Conservation (phyloP, 2,888 invertebrate genomes). For the Gastrophysa polygoni region DNA sequence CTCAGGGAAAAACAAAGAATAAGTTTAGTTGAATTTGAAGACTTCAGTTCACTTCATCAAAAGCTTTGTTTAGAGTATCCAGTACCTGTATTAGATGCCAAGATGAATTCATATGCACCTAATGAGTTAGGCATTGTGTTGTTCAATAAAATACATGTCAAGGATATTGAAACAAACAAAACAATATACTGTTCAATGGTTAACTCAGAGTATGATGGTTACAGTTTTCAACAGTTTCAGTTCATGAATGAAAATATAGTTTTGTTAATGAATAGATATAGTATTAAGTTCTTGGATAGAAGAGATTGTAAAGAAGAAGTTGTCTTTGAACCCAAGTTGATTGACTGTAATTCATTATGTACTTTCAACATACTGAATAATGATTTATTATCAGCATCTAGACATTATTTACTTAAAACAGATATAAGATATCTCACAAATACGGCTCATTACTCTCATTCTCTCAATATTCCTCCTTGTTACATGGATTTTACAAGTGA, state of each 20-base stretch:
- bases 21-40: conserved; percentile 21
- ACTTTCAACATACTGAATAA: conserved; percentile 32
- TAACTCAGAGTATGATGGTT: conserved; percentile 13
- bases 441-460: conserved; percentile 35
- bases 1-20: conserved; percentile 31
- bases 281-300: conserved; percentile 34
- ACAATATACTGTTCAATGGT: conserved; percentile 21
- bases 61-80: conserved; percentile 14
- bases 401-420: conserved; percentile 41
- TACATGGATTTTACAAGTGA: conserved; percentile 38
- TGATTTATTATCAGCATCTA: conserved; percentile 31
- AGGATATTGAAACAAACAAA: conserved; percentile 27
- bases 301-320: conserved; percentile 22
- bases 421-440: conserved; percentile 34
- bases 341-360: conserved; percentile 39
- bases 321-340: conserved; percentile 36
- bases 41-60: conserved; percentile 11
- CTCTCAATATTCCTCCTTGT: conserved; percentile 35
- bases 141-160: conserved; percentile 31
- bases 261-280: conserved; percentile 34
- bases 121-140: conserved; percentile 30
- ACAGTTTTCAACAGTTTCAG: conserved; percentile 36
- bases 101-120: conserved; percentile 27
- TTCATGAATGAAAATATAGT: conserved; percentile 33
- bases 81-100: conserved; percentile 36